Conservation (phyloP, 2,113 vertebrate genomes). For the Reinhardtius hippoglossoides region DNA sequence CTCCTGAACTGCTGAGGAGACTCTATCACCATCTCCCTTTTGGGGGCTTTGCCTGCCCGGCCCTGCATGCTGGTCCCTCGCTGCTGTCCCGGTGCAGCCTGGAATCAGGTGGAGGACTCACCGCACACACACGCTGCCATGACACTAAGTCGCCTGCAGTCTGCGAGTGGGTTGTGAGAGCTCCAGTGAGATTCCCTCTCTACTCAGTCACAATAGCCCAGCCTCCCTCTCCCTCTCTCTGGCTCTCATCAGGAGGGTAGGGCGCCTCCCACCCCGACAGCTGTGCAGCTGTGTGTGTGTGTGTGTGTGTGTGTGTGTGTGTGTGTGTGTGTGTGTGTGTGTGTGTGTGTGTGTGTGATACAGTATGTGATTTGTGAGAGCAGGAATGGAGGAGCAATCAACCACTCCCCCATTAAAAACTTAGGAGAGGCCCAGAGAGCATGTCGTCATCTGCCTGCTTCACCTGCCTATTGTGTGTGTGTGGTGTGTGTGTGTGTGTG, state of each 20-base stretch:
- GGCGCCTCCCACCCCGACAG: conserved; percentile 80
- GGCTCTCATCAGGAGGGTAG: conserved; percentile 55
- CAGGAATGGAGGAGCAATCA: conserved; percentile 25
- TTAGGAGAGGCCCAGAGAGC: conserved; percentile 27
- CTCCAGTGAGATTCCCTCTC: conserved; percentile 54
- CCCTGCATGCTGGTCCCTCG: conserved; percentile 86
- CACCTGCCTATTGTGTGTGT: conserved; percentile 45
- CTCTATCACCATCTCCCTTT: conserved; percentile 89
- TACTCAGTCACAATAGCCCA: conserved; percentile 52
- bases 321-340: conserved; percentile 1
- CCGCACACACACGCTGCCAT: conserved; percentile 42
- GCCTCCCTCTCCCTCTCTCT: conserved; percentile 45
- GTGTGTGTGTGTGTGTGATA: too few species aligned
- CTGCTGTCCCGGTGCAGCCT: not conserved
- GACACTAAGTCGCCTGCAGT: conserved; percentile 11
- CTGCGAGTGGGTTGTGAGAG: conserved; percentile 31
- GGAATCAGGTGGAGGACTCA: conserved; percentile 27
- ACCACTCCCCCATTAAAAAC: conserved; percentile 65
- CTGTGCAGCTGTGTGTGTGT: conserved; percentile 63
- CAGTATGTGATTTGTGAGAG: conserved; percentile 50
- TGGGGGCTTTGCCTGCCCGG: conserved; percentile 84
- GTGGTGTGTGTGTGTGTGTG: not conserved
- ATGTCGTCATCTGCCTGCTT: conserved; percentile 24
- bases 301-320: conserved; percentile 15
- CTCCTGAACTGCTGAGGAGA: conserved; percentile 85